These are phyloP conservation scores for Agriopis leucophaearia DNA, from an alignment of 2,888 invertebrate genomes.

Conservation along the genomic window DNA sequence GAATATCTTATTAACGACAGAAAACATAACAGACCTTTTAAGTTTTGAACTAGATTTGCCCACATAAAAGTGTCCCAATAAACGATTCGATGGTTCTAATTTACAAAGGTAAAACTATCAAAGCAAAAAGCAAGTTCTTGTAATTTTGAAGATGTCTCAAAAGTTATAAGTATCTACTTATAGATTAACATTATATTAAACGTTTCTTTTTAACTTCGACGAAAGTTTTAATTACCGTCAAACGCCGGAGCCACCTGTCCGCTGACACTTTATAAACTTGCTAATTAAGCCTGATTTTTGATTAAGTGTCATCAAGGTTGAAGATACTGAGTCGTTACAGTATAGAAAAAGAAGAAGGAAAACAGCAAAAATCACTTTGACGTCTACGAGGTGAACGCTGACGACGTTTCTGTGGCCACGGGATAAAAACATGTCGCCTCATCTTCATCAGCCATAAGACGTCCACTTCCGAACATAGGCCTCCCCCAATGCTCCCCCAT, in stretches of 20 bases:
- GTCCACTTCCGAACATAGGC: too few species aligned
- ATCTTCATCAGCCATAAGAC: too few species aligned
- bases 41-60: too few species aligned
- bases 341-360: background rate
- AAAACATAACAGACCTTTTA: too few species aligned
- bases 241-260: slow-evolving; percentile 54
- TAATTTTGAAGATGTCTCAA: slow-evolving; percentile 9
- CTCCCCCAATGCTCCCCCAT: too few species aligned
- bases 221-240: slow-evolving; percentile 56
- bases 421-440: too few species aligned
- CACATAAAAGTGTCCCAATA: too few species aligned
- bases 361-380: too few species aligned
- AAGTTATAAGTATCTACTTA: slow-evolving; percentile 5
- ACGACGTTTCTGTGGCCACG: too few species aligned
- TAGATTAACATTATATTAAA: slow-evolving; percentile 20
- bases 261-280: slow-evolving; percentile 48
- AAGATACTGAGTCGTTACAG: background rate
- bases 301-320: slow-evolving; percentile 16
- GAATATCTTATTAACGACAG: too few species aligned
- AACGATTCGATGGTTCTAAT: background rate
- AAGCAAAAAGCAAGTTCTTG: background rate
- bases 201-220: slow-evolving; percentile 28
- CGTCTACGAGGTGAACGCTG: too few species aligned
- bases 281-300: slow-evolving; percentile 52
- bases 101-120: background rate